Percentiles rank a stretch among this genome's conserved stretches.
phyloP scores from a whole-genome alignment of 2,888 invertebrate species.

The Xestoiulus laeticollis region DNA sequence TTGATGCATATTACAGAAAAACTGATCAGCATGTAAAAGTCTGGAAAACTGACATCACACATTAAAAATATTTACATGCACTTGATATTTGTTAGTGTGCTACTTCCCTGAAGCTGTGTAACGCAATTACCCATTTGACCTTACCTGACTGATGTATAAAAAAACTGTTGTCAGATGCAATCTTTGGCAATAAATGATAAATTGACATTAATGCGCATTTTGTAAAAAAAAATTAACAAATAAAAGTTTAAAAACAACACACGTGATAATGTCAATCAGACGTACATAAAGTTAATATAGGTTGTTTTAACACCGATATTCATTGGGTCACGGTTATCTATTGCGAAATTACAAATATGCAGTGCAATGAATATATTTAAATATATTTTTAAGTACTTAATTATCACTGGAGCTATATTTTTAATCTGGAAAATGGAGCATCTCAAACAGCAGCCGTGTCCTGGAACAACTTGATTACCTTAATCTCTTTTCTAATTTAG shows the following conservation, averaged over 20 bases:
- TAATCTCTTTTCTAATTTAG: background rate
- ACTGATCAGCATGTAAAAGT: no score
- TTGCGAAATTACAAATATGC: background rate
- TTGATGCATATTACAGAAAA: no score
- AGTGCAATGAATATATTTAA: background rate
- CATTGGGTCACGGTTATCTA: background rate
- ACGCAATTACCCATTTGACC: no score
- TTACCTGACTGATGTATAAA: no score
- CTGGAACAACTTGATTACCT: conserved; percentile 1
- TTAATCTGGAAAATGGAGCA: background rate
- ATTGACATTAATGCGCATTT: background rate
- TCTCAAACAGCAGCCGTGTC: background rate
- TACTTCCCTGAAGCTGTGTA: no score
- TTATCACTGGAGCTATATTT: background rate
- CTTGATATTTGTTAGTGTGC: no score
- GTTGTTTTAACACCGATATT: background rate
- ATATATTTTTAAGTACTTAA: background rate
- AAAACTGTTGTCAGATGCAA: background rate
- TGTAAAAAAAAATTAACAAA: background rate
- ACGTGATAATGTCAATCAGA: background rate
- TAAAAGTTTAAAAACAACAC: background rate
- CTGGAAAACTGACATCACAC: no score
- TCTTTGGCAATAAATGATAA: background rate
- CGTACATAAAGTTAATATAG: background rate
- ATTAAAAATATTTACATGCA: no score